A percentile compares a stretch with the other conserved stretches of the same genome.
These are phyloP conservation scores for Caenorhabditis drosophilae DNA, from an alignment of 2,888 invertebrate species.

Conservation along the genomic window DNA sequence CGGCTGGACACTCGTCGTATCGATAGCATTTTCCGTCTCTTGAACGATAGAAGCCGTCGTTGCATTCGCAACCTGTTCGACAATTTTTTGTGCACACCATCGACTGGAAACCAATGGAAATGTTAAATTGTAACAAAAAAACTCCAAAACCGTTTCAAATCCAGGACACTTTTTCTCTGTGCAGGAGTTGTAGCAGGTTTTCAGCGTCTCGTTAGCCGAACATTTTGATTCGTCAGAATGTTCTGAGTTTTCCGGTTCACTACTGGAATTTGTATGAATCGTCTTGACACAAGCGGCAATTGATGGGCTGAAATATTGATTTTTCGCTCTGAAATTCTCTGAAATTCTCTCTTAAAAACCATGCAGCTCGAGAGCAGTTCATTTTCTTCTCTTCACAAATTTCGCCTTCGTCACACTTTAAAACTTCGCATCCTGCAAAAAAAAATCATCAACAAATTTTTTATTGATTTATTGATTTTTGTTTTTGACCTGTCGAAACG, in stretches of 20 bases:
- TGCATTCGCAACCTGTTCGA: constrained; percentile 13
- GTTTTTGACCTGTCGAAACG: constrained; percentile 2
- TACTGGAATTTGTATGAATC: no score
- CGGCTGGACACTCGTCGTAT: constrained; percentile 13
- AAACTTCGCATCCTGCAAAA: constrained; percentile 21
- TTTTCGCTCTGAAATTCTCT: no score
- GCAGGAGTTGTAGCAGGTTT: constrained; percentile 2
- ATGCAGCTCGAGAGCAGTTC: constrained; percentile 7
- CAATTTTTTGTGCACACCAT: constrained; percentile 23
- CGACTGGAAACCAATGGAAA: no score
- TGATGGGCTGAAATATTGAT: constrained; percentile 10
- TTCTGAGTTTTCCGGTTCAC: no score
- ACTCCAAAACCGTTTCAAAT: no score
- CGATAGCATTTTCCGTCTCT: constrained; percentile 26
- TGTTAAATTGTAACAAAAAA: no score
- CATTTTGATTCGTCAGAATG: constrained; percentile 1
- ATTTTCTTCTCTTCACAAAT: constrained; percentile 12
- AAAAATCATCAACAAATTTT: no score
- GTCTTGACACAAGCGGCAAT: constrained; percentile 14
- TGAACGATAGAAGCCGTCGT: constrained; percentile 11
- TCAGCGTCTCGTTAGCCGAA: background rate
- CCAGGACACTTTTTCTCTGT: background rate
- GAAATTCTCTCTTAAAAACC: no score
- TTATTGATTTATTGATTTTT: no score
- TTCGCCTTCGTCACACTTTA: constrained; percentile 12